phyloP scores from a whole-genome alignment of 2,888 invertebrate genomes.

The Yponomeuta malinellus region DNA sequence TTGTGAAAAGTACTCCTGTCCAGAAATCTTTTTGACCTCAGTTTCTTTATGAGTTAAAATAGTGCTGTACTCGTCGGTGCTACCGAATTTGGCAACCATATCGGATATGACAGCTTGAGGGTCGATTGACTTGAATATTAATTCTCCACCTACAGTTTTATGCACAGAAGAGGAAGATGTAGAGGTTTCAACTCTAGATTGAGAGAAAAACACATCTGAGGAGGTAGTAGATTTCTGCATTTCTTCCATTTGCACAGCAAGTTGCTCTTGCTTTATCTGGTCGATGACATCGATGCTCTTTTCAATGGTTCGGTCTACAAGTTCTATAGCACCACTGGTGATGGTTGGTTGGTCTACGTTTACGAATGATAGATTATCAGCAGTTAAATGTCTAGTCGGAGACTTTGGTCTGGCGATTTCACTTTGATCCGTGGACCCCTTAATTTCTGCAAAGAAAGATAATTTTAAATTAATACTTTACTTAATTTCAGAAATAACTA shows the following conservation, averaged over 20 bases:
- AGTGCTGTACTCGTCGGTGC: slow-evolving; percentile 50
- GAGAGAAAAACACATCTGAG: slow-evolving; percentile 57
- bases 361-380: slow-evolving; percentile 63
- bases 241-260: slow-evolving; percentile 63
- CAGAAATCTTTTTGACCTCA: slow-evolving; percentile 66
- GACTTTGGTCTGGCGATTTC: slow-evolving; percentile 63
- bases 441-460: slow-evolving; percentile 57
- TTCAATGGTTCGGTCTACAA: slow-evolving; percentile 69
- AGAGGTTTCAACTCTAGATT: slow-evolving; percentile 60
- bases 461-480: not conserved
- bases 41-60: slow-evolving; percentile 72
- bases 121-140: slow-evolving; percentile 60
- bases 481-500: not conserved
- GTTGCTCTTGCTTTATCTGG: slow-evolving; percentile 62
- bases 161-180: slow-evolving; percentile 64
- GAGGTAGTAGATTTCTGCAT: slow-evolving; percentile 47
- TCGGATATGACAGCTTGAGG: slow-evolving; percentile 59
- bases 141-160: slow-evolving; percentile 53
- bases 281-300: slow-evolving; percentile 61
- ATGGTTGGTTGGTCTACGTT: slow-evolving; percentile 72
- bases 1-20: slow-evolving; percentile 66
- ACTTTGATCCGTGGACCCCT: slow-evolving; percentile 53
- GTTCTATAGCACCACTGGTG: slow-evolving; percentile 72
- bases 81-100: slow-evolving; percentile 60
- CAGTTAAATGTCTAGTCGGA: slow-evolving; percentile 63